Conservation (phyloP, 2,797 vertebrate genomes). For the Taeniopygia guttata region DNA sequence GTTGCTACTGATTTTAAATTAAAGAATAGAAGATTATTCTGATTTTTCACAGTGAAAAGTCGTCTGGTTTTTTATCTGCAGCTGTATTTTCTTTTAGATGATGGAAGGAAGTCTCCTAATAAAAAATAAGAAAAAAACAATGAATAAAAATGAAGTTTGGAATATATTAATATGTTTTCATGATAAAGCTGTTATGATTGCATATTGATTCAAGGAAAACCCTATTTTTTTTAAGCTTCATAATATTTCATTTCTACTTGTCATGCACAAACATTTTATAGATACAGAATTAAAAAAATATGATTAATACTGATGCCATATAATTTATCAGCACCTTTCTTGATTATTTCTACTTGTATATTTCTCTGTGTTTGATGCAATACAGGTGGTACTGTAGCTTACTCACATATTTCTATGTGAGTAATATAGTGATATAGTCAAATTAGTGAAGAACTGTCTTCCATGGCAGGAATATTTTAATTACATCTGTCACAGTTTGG, state of each 20-base stretch:
- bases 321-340: neutral
- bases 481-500: neutral
- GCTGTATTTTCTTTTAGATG: neutral
- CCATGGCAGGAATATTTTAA: neutral
- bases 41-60: neutral
- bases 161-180: neutral
- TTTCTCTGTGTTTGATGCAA: neutral
- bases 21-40: neutral
- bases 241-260: neutral
- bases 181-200: neutral
- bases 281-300: fast-evolving
- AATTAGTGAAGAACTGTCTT: neutral
- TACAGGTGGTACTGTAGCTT: neutral
- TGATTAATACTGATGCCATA: neutral
- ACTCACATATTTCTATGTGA: neutral
- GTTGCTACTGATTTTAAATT: neutral
- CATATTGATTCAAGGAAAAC: neutral
- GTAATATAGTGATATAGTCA: neutral
- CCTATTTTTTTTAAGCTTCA: neutral
- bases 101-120: neutral
- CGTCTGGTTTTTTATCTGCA: neutral
- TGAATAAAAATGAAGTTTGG: neutral
- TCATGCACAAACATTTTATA: neutral
- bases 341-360: neutral
- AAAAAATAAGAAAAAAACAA: neutral